Evolutionary conservation across 2,113 vertebrate species (phyloP).

Genomic region (Pholis gunnellus): DNA sequence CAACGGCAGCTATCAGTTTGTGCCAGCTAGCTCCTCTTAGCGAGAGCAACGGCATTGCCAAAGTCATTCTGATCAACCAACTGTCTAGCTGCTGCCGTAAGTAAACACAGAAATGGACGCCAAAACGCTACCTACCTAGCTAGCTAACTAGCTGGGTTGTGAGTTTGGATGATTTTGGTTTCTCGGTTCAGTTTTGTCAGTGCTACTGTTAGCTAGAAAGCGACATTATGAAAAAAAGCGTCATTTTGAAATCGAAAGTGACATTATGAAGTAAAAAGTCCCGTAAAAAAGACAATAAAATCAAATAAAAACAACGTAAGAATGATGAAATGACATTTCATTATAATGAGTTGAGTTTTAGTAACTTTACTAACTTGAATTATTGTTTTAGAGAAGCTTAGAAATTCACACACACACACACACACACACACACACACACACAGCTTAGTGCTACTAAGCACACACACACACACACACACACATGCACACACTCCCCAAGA

Average conservation of each 20-base stretch:
- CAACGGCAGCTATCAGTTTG: neutral
- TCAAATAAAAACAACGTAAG: neutral
- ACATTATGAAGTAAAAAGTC: neutral
- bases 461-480: conserved; percentile 24
- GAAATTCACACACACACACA: conserved; percentile 19
- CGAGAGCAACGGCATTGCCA: neutral
- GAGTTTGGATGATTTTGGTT: neutral
- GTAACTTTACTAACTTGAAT: neutral
- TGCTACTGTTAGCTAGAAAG: neutral
- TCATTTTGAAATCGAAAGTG: neutral
- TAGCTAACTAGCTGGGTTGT: neutral
- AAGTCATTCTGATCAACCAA: neutral
- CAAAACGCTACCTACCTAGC: neutral
- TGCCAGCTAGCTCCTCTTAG: neutral
- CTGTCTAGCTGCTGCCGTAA: neutral
- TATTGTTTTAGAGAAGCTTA: neutral
- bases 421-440: conserved; percentile 17
- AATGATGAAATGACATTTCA: neutral
- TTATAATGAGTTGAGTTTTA: too few relatives aligned
- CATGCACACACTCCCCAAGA: conserved; percentile 37
- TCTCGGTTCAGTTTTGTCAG: too few relatives aligned
- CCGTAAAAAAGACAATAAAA: neutral
- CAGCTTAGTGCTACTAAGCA: conserved; percentile 1
- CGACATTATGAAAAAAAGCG: neutral
- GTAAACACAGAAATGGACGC: neutral